Evolutionary conservation across 2,888 invertebrate genomes (phyloP), one percentile per base, ranked within the genome.

Genomic region (Drosophila meridionalis): DNA sequence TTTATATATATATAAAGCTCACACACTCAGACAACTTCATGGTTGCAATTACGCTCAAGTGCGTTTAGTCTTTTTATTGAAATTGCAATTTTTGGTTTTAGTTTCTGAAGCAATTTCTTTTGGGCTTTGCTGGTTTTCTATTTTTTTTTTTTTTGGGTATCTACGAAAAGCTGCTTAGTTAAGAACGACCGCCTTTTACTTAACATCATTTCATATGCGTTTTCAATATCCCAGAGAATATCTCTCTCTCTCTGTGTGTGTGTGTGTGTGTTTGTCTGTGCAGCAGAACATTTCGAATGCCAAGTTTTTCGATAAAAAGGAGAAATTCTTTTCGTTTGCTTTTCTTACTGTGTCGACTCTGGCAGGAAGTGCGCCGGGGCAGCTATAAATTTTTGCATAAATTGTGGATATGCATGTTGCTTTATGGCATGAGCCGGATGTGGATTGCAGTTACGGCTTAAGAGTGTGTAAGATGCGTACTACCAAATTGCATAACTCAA

Each of bases 41-140:
- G 82, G 72, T 66, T 75, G 80, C 89, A 84, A 85, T 85, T 85
- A 89, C 89, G 89, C 85, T 87, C 89, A 84, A 85, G 88, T 85
- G 89, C 85, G 82, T 84, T 84, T 83, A 69, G 83, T 56, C 62
- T 76, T 87, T 76, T 82, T 82, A 79, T 89, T 87, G 89, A 84
- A 77, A 82, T 77, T 80, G 80, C 67, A 73, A 73, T 73, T 89
- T 78, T 68, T 50, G 75, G 72, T 86, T 83, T 79, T 72, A 69
- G 82, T 73, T 74, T 77, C 50, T 56, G 43, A 11, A 30, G 43
- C 6, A 28, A 36, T 40, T 40, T 50, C 50, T 58, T 36, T 36
- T 65, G 57, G 69, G 42, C 56, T 47, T 53, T 47, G 53, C 43
- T 52, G n/a, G 34, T 30, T 59, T 56, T 52, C 28, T 47, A 3